These are phyloP conservation scores for Xiphophorus hellerii DNA, from an alignment of 2,113 vertebrate species.

Conservation along the genomic window DNA sequence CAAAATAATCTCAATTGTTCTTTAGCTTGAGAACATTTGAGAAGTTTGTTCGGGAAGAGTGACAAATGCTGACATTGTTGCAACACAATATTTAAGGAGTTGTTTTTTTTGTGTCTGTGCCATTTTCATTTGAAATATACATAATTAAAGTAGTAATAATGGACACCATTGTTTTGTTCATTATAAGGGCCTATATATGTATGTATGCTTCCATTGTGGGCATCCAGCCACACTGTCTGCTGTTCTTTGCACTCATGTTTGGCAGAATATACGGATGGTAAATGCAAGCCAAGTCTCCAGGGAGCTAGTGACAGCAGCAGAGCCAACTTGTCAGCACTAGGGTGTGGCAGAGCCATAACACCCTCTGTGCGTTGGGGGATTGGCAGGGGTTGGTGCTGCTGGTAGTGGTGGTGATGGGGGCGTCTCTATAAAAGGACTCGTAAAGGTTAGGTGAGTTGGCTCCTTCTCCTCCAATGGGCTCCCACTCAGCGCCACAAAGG, in stretches of 20 bases:
- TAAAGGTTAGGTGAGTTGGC: slow-evolving; percentile 66
- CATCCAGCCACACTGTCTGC: slow-evolving; percentile 18
- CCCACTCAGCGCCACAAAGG: slow-evolving; percentile 65
- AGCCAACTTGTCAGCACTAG: slow-evolving; percentile 43
- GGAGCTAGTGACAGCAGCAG: slow-evolving; percentile 36
- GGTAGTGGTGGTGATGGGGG: neutral
- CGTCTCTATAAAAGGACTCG: slow-evolving; percentile 31
- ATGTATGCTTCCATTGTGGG: neutral
- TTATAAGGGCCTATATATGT: neutral
- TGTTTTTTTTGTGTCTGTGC: too few relatives aligned
- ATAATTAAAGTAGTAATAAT: too few relatives aligned
- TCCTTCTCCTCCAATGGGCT: slow-evolving; percentile 42
- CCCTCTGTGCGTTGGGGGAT: neutral
- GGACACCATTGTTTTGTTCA: too few relatives aligned
- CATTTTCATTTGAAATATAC: too few relatives aligned
- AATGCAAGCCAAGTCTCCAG: slow-evolving; percentile 25
- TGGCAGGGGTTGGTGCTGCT: neutral
- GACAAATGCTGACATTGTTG: too few relatives aligned
- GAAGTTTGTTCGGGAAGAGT: too few relatives aligned
- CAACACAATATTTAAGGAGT: too few relatives aligned
- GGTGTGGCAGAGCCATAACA: slow-evolving; percentile 22
- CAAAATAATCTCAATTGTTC: too few relatives aligned
- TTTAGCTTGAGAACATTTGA: too few relatives aligned
- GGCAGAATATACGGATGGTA: slow-evolving; percentile 24
- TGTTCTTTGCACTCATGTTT: slow-evolving; percentile 36